A percentile compares a stretch with the other conserved stretches of the same genome.
These are phyloP conservation scores for Eurypyga helias DNA, from an alignment of 2,113 vertebrate species.

Conservation along the genomic window DNA sequence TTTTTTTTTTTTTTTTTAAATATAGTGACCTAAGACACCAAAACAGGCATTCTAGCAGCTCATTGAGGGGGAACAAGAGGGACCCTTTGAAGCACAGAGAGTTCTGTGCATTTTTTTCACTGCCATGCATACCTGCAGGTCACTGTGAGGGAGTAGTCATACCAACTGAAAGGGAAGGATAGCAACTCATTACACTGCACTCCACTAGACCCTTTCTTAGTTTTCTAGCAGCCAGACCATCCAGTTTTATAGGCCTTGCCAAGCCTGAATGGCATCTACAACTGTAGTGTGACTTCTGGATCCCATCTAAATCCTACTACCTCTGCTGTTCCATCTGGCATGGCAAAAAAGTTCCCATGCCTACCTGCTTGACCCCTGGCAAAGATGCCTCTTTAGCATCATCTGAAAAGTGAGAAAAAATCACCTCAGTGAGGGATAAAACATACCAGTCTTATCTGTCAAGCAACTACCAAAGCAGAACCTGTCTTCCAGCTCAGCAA, in stretches of 20 bases:
- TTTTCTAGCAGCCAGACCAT: not conserved
- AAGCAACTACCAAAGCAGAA: not conserved
- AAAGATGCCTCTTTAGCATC: not conserved
- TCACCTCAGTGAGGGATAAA: not conserved
- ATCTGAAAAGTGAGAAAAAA: not conserved
- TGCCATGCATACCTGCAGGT: not conserved
- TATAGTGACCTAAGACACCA: not conserved
- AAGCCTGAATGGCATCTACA: not conserved
- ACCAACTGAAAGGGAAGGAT: not conserved
- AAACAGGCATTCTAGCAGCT: not conserved
- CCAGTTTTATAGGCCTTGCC: not conserved
- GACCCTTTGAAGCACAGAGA: rapidly evolving
- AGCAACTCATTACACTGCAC: not conserved
- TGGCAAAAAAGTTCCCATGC: not conserved
- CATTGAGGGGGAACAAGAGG: not conserved
- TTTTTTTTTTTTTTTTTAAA: too few species aligned
- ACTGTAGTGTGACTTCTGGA: not conserved
- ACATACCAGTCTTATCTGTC: not conserved
- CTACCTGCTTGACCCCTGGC: not conserved
- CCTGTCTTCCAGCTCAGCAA: not conserved
- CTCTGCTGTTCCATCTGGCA: not conserved
- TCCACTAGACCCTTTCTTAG: not conserved
- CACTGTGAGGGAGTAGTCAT: not conserved
- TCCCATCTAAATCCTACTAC: not conserved
- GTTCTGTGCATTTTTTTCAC: not conserved